These are phyloP conservation scores for Stomatorhinus walkeri DNA, from an alignment of 2,797 vertebrate genomes.

Conservation along the genomic window DNA sequence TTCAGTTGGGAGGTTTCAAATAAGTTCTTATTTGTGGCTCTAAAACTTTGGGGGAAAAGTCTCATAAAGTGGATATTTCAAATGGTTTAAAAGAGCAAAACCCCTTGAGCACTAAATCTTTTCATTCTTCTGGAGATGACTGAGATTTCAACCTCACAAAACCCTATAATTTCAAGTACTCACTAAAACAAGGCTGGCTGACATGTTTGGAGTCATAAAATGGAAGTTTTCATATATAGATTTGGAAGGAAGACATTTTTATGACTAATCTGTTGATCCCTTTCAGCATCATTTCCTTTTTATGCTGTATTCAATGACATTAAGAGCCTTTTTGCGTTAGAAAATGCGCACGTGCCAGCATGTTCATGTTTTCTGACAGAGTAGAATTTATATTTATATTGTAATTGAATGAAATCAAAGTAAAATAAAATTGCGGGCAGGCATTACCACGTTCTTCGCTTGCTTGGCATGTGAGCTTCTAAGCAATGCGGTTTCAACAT, in stretches of 20 bases:
- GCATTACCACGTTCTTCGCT: not conserved
- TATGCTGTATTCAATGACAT: not conserved
- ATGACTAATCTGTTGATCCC: not conserved
- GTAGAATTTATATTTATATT: not conserved
- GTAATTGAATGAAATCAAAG: not conserved
- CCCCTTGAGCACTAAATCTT: conserved; percentile 42
- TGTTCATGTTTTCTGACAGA: not conserved
- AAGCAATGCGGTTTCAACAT: not conserved
- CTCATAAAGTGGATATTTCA: conserved; percentile 36
- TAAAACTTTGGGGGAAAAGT: conserved; percentile 18
- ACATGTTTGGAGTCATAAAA: not conserved
- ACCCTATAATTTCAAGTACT: conserved; percentile 38
- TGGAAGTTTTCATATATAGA: not conserved
- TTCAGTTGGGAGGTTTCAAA: not conserved
- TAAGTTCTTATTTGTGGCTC: conserved; percentile 13
- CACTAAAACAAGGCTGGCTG: conserved; percentile 9
- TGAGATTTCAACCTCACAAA: conserved; percentile 28
- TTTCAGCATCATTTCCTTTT: not conserved
- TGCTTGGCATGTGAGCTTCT: not conserved
- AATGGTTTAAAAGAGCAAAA: conserved; percentile 41
- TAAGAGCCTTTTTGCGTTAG: not conserved
- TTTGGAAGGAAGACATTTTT: not conserved
- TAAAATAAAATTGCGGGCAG: not conserved
- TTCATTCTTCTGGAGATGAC: conserved; percentile 33
- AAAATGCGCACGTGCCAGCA: not conserved